Conservation (phyloP, 2,888 invertebrate species). For the Micoletzkya japonica region DNA sequence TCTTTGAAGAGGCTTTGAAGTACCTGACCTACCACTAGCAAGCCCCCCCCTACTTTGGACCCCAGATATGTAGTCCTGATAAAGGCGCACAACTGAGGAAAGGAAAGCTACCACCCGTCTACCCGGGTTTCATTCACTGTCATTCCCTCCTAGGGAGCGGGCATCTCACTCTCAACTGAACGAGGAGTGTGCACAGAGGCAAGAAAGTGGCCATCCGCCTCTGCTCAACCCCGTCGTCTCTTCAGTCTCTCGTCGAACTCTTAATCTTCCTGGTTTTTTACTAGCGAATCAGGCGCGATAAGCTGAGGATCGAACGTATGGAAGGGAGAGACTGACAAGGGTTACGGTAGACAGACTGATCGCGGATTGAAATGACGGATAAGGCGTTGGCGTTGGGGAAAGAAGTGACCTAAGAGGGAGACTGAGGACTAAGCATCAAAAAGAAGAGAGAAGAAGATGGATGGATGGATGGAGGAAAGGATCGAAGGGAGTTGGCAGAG, state of each 20-base stretch:
- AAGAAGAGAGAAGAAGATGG: slow-evolving; percentile 2
- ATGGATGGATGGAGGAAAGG: not conserved
- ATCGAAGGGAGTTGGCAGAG: not conserved
- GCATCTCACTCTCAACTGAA: slow-evolving; percentile 13
- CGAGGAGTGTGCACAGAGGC: slow-evolving; percentile 25
- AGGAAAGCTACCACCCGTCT: too few species aligned
- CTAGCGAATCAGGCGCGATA: too few species aligned
- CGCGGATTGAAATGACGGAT: not conserved
- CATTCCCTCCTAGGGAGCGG: not conserved
- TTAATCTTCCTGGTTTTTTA: slow-evolving; percentile 3
- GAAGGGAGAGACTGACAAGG: too few species aligned
- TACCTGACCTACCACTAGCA: too few species aligned
- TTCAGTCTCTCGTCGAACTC: slow-evolving; percentile 1
- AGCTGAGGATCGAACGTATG: too few species aligned
- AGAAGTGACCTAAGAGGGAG: slow-evolving; percentile 5
- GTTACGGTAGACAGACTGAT: too few species aligned
- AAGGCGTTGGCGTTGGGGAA: not conserved
- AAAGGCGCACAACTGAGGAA: too few species aligned
- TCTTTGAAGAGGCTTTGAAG: too few species aligned
- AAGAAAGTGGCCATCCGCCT: slow-evolving; percentile 13
- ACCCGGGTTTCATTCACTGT: too few species aligned
- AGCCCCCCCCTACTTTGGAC: too few species aligned
- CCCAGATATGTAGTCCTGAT: too few species aligned
- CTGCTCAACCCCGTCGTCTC: not conserved
- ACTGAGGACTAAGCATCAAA: not conserved